These are phyloP conservation scores for Aurelia sp. DNA, from an alignment of 30 jellyfish, hydroid and myxozoan species.

Conservation along the genomic window DNA sequence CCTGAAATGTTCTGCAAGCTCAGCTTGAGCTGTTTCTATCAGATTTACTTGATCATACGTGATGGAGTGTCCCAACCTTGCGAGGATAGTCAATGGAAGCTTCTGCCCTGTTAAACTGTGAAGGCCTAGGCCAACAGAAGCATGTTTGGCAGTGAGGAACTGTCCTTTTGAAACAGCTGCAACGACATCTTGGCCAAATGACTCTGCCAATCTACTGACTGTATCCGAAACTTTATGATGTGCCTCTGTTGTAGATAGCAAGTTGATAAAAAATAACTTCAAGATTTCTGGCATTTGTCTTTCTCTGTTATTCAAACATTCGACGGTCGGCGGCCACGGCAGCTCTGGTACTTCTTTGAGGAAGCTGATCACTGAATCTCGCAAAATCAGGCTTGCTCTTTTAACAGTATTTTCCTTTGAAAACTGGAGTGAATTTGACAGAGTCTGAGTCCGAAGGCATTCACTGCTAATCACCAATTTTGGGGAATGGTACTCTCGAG, in stretches of 20 bases:
- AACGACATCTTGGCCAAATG: slow-evolving; percentile 24
- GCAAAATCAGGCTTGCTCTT: slow-evolving; percentile 14
- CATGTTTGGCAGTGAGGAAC: slow-evolving; percentile 30
- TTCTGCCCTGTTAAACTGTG: no score
- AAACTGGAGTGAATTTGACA: neutral
- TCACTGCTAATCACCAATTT: no score
- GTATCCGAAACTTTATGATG: slow-evolving; percentile 13
- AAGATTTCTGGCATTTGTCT: no score
- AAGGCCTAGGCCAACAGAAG: no score
- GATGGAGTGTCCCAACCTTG: no score
- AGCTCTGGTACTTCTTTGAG: slow-evolving; percentile 1
- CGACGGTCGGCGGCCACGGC: slow-evolving; percentile 41
- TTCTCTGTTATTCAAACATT: neutral
- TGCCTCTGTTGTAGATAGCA: neutral
- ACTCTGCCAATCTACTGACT: slow-evolving; percentile 12
- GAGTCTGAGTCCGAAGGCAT: no score
- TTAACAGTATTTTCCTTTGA: slow-evolving; percentile 1
- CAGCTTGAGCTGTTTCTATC: no score
- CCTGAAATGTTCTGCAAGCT: no score
- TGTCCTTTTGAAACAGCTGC: slow-evolving; percentile 23
- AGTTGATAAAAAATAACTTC: neutral
- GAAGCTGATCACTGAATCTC: neutral
- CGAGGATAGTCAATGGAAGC: no score
- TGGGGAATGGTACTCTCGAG: no score
- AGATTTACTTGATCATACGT: no score